Evolutionary conservation across 2,113 vertebrate genomes (phyloP), one percentile per base, ranked within the genome.

Genomic region (Machaerirhynchus nigripectus): DNA sequence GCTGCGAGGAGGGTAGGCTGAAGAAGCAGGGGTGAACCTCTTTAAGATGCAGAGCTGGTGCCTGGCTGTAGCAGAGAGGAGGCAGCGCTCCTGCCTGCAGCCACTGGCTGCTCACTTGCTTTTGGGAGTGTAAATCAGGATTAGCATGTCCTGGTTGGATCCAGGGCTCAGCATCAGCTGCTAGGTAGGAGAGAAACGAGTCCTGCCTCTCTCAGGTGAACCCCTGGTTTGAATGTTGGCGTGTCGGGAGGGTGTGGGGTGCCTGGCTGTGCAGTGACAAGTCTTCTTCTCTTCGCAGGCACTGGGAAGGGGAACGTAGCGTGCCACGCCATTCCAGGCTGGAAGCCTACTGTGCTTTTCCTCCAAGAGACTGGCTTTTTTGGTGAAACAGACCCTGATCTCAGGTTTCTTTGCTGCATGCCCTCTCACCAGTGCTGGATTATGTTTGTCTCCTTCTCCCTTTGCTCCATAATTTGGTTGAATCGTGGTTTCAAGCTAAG

Each of bases 401-500:
- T 81, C 4, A n/a, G 5, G 31, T 95, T 95, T 78, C 88, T 35
- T 73, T 13, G 46, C 95, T 87, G 93, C 84, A 86, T 92, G 84
- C 90, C 81, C 21, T 0, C 93, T 96, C 80, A 44, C 80, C 10
- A 96, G 87, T 76, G 86, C 84, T 94, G 96, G 98, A 99, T 98
- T 98, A 99, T 99, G 99, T 98, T 99, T 93, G 98, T 98, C 91
- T 97, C 97, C 89, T 97, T 98, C 94, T 98, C 98, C 92, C 98
- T 99, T 56, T 98, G 98, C 98, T 98, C 98, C 98, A 98, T 99
- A 84, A 95, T 98, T 96, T 99, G 99, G 99, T 61, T 98, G 96
- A 98, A 98, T 97, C 98, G 98, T 27, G 99, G 99, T 69, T 98
- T 99, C 97, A 99, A 99, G 94, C 97, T 99, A 70, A 98, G 99